Evolutionary conservation across 53 echinoderm and acorn worm genomes (phyloP), one percentile per base, ranked within the genome.

Genomic region (Zoroaster sp.): DNA sequence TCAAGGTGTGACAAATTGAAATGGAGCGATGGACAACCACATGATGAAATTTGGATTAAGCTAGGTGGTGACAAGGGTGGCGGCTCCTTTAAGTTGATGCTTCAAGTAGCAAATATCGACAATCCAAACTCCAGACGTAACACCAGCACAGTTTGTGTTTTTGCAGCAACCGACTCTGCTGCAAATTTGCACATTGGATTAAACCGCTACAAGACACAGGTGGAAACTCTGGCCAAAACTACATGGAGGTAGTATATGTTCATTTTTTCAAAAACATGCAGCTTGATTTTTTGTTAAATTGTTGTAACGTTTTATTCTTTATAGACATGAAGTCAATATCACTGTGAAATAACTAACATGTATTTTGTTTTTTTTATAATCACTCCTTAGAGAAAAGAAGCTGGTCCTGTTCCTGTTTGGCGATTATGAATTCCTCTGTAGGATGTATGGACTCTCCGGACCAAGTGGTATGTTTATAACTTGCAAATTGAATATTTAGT

Each of bases 21-120:
- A 37, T 78, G 78, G 78, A 36, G 20, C 3, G 18, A n/a, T 5
- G 78, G 55, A 78, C 53, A 54, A 8, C 78, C 78, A 5, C 18
- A 36, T 5, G 76, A 66, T 45, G 83, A 90, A 47, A 34, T 75
- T 14, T 90, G 90, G 90, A 59, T 90, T 1, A 90, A 90, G 76
- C 46, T 83, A 41, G 90, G 90, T n/a, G 90, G 90, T n/a, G 90
- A 89, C 31, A 35, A 72, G 33, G 90, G 89, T 51, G 89, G 81
- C 1, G 89, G 66, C 23, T 80, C 46, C 36, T 90, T 81, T 73
- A 90, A 90, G 42, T 17, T 82, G 8, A 55, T 30, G 40, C 25
- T 90, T 5, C 49, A 83, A 54, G 44, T 90, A 0, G 45, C 55
- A 39, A 90, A 74, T 35, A 17, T 78, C 17, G 73, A 15, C 6